Base-by-base conservation (phyloP, 2,113 vertebrate genomes). In the Ageneiosus marmoratus region DNA sequence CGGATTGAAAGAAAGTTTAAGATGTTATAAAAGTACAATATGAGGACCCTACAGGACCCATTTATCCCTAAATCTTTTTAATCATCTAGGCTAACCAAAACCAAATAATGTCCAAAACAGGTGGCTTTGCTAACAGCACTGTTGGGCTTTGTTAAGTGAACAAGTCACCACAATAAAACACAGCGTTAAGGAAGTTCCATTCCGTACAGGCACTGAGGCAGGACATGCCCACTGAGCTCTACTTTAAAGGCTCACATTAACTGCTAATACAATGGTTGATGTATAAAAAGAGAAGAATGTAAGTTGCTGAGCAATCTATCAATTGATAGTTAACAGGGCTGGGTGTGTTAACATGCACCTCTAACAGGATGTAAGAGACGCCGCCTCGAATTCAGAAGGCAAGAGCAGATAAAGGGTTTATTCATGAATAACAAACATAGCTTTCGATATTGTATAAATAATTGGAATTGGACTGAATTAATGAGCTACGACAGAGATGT, bases 361-460 rank as follows among this genome's bases (percentile, higher is more conserved):
- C 41, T 8, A 79, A 62, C 83, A 85, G 84, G 86, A 88, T 89
- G 44, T 84, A 56, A 16, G 11, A 48, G 80, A 70, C 79, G 73
- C 86, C 87, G 80, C 85, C 90, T 76, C 60, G 79, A 44, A 80
- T 91, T 29, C 41, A 69, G 5, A 34, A 48, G 20, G 65, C 58
- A 32, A n/a, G 46, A 20, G 60, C 7, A 78, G 48, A 67, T 62
- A 82, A 79, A 63, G 9, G 16, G 85, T 55, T 79, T 85, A 82
- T 53, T 86, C 83, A 86, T 16, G n/a, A 48, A 15, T 79, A 53
- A 24, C 3, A 72, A 84, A 89, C 50, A 80, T 22, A 46, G 16
- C 29, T 86, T 82, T 62, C 73, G 80, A 87, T 81, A 79, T 77
- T 0, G 44, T n/a, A 56, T 7, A 13, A 76, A 76, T 76, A 60